Conservation (phyloP, 1,140 invertebrate species). For the Eupeodes corollae region DNA sequence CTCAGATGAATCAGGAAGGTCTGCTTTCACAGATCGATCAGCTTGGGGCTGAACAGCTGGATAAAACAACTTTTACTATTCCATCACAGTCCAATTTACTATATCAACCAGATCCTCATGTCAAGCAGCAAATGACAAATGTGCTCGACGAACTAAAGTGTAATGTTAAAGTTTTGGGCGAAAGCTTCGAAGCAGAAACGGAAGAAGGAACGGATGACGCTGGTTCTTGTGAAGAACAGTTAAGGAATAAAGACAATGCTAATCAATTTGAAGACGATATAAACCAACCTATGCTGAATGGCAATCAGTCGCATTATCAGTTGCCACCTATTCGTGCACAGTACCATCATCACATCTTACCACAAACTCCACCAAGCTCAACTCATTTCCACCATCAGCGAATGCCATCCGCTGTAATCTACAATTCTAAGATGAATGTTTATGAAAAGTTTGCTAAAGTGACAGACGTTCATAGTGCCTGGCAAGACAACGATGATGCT, state of each 20-base stretch:
- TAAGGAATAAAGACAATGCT: too few species aligned
- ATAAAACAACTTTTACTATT: too few species aligned
- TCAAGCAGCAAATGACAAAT: conserved; percentile 66
- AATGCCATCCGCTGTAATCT: too few species aligned
- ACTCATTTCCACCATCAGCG: conserved; percentile 1
- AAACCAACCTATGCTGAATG: not conserved
- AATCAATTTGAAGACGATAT: too few species aligned
- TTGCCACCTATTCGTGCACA: not conserved
- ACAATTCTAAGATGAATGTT: conserved; percentile 12
- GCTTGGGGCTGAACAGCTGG: conserved; percentile 5
- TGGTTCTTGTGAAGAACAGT: too few species aligned
- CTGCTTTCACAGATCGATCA: conserved; percentile 40
- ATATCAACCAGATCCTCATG: conserved; percentile 53
- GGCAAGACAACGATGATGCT: conserved; percentile 31
- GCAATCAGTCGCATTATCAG: not conserved
- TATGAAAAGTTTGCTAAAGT: conserved; percentile 21
- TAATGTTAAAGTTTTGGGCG: conserved; percentile 44
- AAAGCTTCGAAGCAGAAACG: conserved; percentile 7
- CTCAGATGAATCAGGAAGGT: conserved; percentile 39
- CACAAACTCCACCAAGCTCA: conserved; percentile 1
- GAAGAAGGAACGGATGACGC: too few species aligned
- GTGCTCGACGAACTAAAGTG: conserved; percentile 61
- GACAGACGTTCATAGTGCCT: conserved; percentile 33
- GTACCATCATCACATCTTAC: conserved; percentile 7
- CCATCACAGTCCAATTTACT: too few species aligned